Evolutionary conservation across 2,113 vertebrate genomes (phyloP).

Genomic region (Odocoileus virginianus): DNA sequence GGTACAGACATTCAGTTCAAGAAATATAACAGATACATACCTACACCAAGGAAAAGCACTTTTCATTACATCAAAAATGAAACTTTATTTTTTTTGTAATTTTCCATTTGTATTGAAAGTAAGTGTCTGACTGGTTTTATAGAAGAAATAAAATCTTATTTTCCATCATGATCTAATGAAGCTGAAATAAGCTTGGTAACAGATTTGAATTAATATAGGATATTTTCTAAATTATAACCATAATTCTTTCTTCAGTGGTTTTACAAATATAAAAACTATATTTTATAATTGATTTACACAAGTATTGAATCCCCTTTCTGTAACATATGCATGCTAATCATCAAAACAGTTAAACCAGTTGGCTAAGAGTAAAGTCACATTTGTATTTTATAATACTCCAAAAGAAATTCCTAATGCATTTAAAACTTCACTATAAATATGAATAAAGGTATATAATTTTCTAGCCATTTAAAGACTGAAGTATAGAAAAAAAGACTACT

Average conservation of each 20-base stretch:
- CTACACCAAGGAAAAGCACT: neutral
- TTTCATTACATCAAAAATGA: neutral
- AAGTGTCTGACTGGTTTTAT: neutral
- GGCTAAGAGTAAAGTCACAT: neutral
- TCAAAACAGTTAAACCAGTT: neutral
- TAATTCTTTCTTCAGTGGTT: neutral
- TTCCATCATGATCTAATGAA: neutral
- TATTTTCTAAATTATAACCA: neutral
- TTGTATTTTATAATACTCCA: neutral
- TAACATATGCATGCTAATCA: neutral
- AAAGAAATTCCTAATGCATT: neutral
- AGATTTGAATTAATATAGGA: neutral
- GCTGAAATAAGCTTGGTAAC: neutral
- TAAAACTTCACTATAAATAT: neutral
- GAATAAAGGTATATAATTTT: neutral
- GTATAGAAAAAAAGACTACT: neutral
- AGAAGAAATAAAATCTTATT: neutral
- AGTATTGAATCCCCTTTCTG: neutral
- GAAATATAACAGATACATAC: neutral
- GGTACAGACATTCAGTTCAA: neutral
- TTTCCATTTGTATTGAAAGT: neutral
- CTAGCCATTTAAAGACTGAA: neutral
- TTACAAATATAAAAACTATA: neutral
- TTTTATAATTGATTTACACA: neutral
- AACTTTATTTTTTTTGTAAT: neutral